Evolutionary conservation across 2,113 vertebrate species (phyloP).

Genomic region (Vulpes vulpes): DNA sequence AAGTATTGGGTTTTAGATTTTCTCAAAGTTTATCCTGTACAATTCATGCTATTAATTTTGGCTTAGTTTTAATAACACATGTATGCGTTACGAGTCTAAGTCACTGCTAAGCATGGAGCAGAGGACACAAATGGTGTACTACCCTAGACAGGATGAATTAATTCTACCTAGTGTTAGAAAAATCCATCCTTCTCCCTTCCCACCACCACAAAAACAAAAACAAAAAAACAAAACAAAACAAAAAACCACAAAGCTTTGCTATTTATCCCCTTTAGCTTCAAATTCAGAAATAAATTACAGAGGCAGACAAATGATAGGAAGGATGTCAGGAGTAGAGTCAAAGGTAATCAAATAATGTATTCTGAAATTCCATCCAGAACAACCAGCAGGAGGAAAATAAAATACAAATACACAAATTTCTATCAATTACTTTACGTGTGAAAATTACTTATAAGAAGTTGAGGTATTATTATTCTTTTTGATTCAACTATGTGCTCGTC

Average conservation of each 20-base stretch:
- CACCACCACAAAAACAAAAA: no score
- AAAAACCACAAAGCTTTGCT: background rate
- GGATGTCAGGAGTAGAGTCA: background rate
- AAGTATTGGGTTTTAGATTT: background rate
- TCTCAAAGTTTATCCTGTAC: background rate
- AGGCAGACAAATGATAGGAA: background rate
- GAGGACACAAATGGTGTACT: background rate
- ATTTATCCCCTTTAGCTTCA: background rate
- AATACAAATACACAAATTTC: background rate
- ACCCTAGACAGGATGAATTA: background rate
- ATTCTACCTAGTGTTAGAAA: background rate
- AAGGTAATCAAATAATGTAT: background rate
- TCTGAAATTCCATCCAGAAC: background rate
- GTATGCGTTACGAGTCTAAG: background rate
- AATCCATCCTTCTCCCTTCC: background rate
- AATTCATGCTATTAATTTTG: background rate
- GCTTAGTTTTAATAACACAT: background rate
- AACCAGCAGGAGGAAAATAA: background rate
- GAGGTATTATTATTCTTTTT: background rate
- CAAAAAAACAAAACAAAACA: no score
- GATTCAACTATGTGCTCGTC: background rate
- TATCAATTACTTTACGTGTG: background rate
- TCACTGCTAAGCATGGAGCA: background rate
- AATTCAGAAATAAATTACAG: conserved; percentile 6
- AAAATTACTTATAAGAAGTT: background rate